These are phyloP conservation scores for Petroica traversi DNA, from an alignment of 2,113 vertebrate species.

Conservation along the genomic window DNA sequence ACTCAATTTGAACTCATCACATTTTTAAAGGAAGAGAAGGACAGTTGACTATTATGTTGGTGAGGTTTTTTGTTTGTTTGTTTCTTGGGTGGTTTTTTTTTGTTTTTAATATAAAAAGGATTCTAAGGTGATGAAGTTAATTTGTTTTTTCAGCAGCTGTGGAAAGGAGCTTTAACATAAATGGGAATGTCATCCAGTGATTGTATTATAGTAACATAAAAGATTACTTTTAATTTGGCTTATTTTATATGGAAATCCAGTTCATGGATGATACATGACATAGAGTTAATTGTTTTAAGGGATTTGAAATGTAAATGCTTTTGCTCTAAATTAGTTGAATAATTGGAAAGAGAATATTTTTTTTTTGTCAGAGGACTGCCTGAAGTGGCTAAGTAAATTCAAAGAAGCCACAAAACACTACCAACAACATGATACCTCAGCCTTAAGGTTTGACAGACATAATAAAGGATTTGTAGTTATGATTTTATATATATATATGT, in stretches of 20 bases:
- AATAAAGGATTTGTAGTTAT: background rate
- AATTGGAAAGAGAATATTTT: background rate
- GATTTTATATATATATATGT: background rate
- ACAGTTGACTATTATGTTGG: accelerated
- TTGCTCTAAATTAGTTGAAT: background rate
- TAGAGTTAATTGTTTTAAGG: background rate
- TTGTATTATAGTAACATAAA: background rate
- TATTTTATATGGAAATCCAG: background rate
- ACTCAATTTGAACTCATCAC: background rate
- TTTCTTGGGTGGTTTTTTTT: background rate
- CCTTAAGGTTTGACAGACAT: background rate
- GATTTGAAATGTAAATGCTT: background rate
- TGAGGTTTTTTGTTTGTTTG: too few relatives aligned
- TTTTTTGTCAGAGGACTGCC: background rate
- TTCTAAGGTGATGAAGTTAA: background rate
- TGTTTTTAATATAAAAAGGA: background rate
- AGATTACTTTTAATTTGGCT: background rate
- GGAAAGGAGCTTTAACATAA: background rate
- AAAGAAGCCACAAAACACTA: background rate
- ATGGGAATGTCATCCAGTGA: background rate
- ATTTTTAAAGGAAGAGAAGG: background rate
- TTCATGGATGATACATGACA: background rate
- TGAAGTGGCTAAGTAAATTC: background rate
- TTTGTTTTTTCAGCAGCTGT: background rate
- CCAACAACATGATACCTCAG: background rate